Conservation (phyloP, 2,888 invertebrate genomes). For the Beris morrisii region DNA sequence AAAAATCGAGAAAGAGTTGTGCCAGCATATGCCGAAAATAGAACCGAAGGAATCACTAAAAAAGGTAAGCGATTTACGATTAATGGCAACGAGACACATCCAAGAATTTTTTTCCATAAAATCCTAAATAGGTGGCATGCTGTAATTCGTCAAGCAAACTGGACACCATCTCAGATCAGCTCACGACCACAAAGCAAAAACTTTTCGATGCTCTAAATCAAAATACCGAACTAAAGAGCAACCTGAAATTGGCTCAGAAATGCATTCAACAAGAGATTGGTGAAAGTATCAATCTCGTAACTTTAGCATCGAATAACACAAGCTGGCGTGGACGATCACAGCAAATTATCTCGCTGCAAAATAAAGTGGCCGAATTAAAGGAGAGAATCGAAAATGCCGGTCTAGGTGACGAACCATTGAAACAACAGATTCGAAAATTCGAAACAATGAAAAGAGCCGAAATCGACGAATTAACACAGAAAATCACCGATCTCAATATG, state of each 20-base stretch:
- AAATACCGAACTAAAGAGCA: constrained; percentile 69
- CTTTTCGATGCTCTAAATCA: constrained; percentile 70
- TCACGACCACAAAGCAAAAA: constrained; percentile 63
- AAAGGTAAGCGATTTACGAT: background rate
- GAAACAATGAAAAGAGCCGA: constrained; percentile 61
- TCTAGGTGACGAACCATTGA: constrained; percentile 23
- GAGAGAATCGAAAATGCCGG: constrained; percentile 57
- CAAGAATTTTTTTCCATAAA: too few relatives aligned
- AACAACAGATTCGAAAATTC: constrained; percentile 57
- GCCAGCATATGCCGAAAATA: constrained; percentile 3
- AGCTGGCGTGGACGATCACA: constrained; percentile 80
- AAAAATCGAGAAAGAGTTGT: constrained; percentile 39
- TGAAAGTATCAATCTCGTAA: constrained; percentile 67
- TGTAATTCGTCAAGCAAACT: constrained; percentile 10
- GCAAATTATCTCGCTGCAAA: constrained; percentile 70
- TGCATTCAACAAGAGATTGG: constrained; percentile 76
- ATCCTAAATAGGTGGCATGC: constrained; percentile 4
- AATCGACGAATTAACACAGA: constrained; percentile 63
- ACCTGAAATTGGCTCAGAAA: constrained; percentile 72
- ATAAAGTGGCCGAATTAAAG: constrained; percentile 68
- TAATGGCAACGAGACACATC: background rate
- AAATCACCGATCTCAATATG: constrained; percentile 60
- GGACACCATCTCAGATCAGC: constrained; percentile 57
- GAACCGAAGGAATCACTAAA: constrained; percentile 1
- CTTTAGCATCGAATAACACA: constrained; percentile 61